Evolutionary conservation across 2,888 invertebrate species (phyloP), one percentile per base, ranked within the genome.

Genomic region (Hoplodrina ambigua): DNA sequence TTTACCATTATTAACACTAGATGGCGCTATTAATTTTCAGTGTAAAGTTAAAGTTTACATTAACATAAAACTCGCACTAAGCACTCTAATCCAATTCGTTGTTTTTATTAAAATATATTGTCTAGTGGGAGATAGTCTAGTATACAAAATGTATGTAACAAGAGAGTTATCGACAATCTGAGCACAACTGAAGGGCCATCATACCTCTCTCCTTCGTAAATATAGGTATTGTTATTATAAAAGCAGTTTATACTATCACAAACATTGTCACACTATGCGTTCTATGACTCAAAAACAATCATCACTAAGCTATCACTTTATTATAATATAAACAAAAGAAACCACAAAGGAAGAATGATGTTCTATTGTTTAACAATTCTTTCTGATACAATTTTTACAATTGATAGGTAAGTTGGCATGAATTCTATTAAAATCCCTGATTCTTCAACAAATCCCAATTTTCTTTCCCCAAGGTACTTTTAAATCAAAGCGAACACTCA

Each of bases 131-230:
- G 44, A 44, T 44, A 15, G 44, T 44, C 46, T 46, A 46, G 46
- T 46, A 46, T 17, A 41, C 13, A 11, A 8, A 8, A 37, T 1
- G 37, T 37, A 41, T 20, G 2, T 54, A 37, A 46, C 13, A 50
- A 11, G 60, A 69, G 15, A 53, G 37, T 59, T 60, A 50, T 62
- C 20, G 54, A 78, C 59, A 78, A 33, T 56, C 41, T 53, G 15
- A 76, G 37, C 25, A 15, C 52, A 19, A 52, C 17, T 41, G 5
- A 52, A 17, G 41, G 46, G 30, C 17, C 30, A 19, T 11, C 50
- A 33, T 19, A 15, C 25, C 41, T 49, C 58, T 33, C 52, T 49
- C 44, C n/a, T 30, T 13, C 30, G n/a, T 19, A 64, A 54, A 33
- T 33, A 19, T 11, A 5, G 13, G 10, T 6, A 25, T 50, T 60